Evolutionary conservation across 2,888 invertebrate genomes (phyloP).

Genomic region (Lagria hirta): DNA sequence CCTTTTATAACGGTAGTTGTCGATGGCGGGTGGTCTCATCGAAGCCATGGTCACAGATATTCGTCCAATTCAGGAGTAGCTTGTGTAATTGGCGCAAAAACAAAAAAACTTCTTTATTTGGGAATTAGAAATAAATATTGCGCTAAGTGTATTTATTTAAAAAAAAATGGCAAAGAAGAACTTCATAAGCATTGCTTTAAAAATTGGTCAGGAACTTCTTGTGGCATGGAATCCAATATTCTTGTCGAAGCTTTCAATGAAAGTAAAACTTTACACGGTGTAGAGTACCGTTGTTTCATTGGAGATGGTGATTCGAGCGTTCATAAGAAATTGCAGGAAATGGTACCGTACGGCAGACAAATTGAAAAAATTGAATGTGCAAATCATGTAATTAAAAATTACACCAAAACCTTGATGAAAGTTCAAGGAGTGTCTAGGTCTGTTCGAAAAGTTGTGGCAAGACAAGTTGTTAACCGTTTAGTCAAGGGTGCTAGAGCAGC

Average conservation of each 20-base stretch:
- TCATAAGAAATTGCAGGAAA: conserved; percentile 25
- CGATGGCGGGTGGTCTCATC: conserved; percentile 5
- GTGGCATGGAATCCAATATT: conserved; percentile 31
- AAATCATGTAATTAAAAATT: conserved; percentile 34
- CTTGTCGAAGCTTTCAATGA: conserved; percentile 27
- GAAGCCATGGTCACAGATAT: conserved; percentile 3
- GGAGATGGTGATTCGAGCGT: conserved; percentile 33
- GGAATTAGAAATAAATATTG: conserved; percentile 34
- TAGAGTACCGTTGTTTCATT: conserved; percentile 24
- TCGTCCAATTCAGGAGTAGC: conserved; percentile 5
- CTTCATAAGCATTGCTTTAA: conserved; percentile 26
- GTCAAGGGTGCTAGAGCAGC: conserved; percentile 4
- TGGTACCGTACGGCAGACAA: conserved; percentile 31
- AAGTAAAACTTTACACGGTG: conserved; percentile 27
- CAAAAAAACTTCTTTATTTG: conserved; percentile 25
- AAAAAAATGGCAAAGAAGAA: background rate
- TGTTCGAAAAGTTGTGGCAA: background rate
- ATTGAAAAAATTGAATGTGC: conserved; percentile 31
- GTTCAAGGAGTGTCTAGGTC: background rate
- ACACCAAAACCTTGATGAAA: conserved; percentile 7
- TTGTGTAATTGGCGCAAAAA: conserved; percentile 13
- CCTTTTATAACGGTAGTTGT: conserved; percentile 6
- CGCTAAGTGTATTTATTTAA: conserved; percentile 18
- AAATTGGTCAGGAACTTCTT: conserved; percentile 28
- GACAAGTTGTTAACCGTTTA: background rate